A percentile compares a stretch with the other conserved stretches of the same genome.
These are phyloP conservation scores for Punctoribates punctum DNA, from an alignment of 2,888 invertebrate genomes.

Conservation along the genomic window DNA sequence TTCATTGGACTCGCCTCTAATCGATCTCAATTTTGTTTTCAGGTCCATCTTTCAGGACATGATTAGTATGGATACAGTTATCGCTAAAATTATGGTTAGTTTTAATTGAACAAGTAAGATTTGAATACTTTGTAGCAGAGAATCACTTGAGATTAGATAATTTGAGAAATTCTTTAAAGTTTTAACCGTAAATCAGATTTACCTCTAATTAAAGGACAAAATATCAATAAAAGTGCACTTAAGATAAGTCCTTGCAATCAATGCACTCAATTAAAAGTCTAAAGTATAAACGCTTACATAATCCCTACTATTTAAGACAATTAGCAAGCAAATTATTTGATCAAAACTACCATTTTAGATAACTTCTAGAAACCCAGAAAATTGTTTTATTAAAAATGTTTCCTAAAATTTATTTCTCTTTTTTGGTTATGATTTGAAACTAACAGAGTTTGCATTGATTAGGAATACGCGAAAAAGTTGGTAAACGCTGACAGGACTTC, in stretches of 20 bases:
- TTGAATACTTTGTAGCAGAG: background rate
- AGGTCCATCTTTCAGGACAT: slow-evolving; percentile 85
- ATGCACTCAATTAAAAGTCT: background rate
- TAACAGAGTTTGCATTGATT: slow-evolving; percentile 2
- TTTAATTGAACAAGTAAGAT: slow-evolving; percentile 7
- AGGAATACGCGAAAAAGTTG: slow-evolving; percentile 72
- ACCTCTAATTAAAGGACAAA: background rate
- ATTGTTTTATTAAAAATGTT: too few relatives aligned
- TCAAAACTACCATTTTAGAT: too few relatives aligned
- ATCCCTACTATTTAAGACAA: too few relatives aligned
- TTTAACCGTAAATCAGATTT: background rate
- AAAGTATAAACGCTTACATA: too few relatives aligned
- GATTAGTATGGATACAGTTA: slow-evolving; percentile 74
- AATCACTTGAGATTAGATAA: background rate
- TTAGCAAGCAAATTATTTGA: too few relatives aligned
- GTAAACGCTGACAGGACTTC: slow-evolving; percentile 80
- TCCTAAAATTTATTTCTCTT: too few relatives aligned
- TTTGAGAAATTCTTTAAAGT: background rate
- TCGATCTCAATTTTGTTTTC: slow-evolving; percentile 43
- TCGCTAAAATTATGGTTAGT: slow-evolving; percentile 69
- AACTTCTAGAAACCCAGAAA: too few relatives aligned
- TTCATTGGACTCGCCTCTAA: background rate
- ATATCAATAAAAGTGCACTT: background rate
- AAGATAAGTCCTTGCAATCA: background rate
- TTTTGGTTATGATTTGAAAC: background rate